A percentile compares a stretch with the other conserved stretches of the same genome.
phyloP scores from a whole-genome alignment of 2,113 vertebrate genomes.

The Pedetes capensis region DNA sequence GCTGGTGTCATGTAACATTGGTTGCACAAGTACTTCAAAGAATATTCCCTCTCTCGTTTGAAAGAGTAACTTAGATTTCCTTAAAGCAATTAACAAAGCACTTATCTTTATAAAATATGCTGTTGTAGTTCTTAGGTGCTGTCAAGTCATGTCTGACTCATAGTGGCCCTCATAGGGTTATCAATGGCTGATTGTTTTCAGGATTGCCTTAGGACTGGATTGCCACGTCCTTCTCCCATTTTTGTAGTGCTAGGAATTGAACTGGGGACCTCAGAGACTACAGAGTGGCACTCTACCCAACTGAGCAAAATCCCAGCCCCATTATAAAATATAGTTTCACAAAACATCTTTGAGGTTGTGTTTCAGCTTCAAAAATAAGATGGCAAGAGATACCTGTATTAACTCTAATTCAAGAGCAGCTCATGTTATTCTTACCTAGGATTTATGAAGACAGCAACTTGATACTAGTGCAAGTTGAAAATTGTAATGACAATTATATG shows the following conservation, averaged over 20 bases:
- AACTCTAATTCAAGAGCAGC: background rate
- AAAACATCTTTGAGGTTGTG: background rate
- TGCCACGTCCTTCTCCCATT: no score
- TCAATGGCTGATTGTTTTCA: no score
- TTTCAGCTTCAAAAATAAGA: conserved; percentile 16
- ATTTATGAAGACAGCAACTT: background rate
- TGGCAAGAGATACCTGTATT: background rate
- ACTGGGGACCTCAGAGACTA: no score
- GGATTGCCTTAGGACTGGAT: no score
- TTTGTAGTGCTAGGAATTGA: no score
- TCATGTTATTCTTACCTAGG: background rate
- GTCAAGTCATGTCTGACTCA: no score
- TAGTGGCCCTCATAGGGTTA: no score
- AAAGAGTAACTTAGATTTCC: background rate
- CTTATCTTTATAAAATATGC: background rate
- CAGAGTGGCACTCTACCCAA: no score
- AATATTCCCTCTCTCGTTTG: background rate
- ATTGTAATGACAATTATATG: background rate
- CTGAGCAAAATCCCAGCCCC: no score
- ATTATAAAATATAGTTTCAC: conserved; percentile 4
- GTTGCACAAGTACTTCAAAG: background rate
- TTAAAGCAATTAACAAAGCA: background rate
- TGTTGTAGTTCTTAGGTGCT: no score
- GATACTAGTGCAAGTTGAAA: background rate
- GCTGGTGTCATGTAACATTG: background rate